These are phyloP conservation scores for Drymonia ruficornis DNA, from an alignment of 2,888 invertebrate species.

Conservation along the genomic window DNA sequence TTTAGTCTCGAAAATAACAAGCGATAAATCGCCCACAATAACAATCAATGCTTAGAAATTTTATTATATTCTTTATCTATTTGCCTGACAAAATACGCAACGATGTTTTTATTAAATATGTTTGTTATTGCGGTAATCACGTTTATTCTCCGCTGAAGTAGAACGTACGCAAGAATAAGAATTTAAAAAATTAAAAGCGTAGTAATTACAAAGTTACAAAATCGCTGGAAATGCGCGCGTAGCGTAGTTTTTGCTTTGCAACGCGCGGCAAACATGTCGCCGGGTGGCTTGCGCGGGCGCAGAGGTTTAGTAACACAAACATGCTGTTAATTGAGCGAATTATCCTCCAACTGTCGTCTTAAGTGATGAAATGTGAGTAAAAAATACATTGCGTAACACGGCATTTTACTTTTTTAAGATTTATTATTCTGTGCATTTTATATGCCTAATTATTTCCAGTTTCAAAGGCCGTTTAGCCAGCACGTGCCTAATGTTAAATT, in stretches of 20 bases:
- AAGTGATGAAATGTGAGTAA: constrained; percentile 71
- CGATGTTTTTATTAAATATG: too few relatives aligned
- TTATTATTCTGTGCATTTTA: constrained; percentile 8
- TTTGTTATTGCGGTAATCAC: constrained; percentile 2
- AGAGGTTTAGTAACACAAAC: constrained; percentile 55
- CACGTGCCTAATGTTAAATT: too few relatives aligned
- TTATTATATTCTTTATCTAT: too few relatives aligned
- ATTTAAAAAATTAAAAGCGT: constrained; percentile 44
- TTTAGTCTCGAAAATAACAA: too few relatives aligned
- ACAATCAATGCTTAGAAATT: too few relatives aligned
- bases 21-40: too few relatives aligned
- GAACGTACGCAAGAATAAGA: constrained; percentile 23
- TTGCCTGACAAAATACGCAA: too few relatives aligned
- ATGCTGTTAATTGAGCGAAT: constrained; percentile 71
- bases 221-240: constrained; percentile 58
- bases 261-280: constrained; percentile 53
- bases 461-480: background rate
- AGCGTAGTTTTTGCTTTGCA: constrained; percentile 61
- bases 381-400: constrained; percentile 65
- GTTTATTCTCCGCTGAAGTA: constrained; percentile 18
- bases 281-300: constrained; percentile 49
- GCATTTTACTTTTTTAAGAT: constrained; percentile 32
- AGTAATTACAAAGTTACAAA: constrained; percentile 67
- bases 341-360: constrained; percentile 64
- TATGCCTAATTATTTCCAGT: background rate